Base-by-base conservation (phyloP, 2,888 invertebrate species). In the Bellardia pandia region DNA sequence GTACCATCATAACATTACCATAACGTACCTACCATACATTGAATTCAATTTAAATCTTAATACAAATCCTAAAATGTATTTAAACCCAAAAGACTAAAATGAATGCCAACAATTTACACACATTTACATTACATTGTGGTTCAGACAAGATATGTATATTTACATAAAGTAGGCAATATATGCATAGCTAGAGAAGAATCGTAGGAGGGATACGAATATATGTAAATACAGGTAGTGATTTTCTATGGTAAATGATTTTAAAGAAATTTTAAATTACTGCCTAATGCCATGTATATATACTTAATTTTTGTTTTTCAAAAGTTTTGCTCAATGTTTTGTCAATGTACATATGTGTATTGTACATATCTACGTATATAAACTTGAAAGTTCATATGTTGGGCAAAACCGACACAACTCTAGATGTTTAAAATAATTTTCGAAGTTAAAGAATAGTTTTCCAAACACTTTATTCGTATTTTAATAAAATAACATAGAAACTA, bases 191-290 rank as follows among this genome's bases (percentile, higher is more conserved):
- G 37, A 23, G 56, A 23, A 2, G 56, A 8, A 56, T 3, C 8
- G 11, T 23, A 9, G 23, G 13, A 45, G 13, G 11, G 11, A 13
- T 13, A 11, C 3, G 13, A 45, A 45, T 11, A 13, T 11, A 45
- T 11, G 4, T 45, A 45, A 3, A 13, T 13, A 3, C 11, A 45
- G 45, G 45, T 23, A 56, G 56, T 23, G 37, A 48, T 33, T 64
- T 48, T 11, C 3, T 51, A 45, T 51, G 62, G 58, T 53, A 64
- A 85, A 64, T 74, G 56, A 80, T 56, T 80, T 80, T 66, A 76
- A 85, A 72, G 56, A 66, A 72, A 81, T 85, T 85, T 80, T 30
- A 77, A 56, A 45, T 72, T 60, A 40, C 69, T 69, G 40, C 23
- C 58, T 75, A 69, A 74, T 75, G 42, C 16, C 23, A 9, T 5